phyloP scores from a whole-genome alignment of 2,888 invertebrate genomes.

The Gonocerus acuteangulatus region DNA sequence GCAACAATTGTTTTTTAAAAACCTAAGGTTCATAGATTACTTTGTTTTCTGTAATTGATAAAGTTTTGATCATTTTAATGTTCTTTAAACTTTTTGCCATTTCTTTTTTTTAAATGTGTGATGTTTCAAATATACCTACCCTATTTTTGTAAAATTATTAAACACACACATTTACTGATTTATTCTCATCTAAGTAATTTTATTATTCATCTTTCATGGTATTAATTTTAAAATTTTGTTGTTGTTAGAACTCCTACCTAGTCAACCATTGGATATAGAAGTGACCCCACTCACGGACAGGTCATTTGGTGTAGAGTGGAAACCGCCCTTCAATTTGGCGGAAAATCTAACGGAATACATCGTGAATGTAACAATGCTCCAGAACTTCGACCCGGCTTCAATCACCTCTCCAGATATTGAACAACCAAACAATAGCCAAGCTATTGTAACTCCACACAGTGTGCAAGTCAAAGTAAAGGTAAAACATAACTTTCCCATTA shows the following conservation, averaged over 20 bases:
- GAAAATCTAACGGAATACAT: conserved; percentile 59
- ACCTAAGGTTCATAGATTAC: too few species aligned
- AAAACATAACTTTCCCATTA: too few species aligned
- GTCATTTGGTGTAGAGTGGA: conserved; percentile 64
- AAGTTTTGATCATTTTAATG: too few species aligned
- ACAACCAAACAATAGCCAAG: conserved; percentile 41
- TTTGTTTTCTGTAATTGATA: too few species aligned
- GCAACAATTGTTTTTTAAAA: too few species aligned
- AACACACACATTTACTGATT: too few species aligned
- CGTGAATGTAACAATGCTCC: conserved; percentile 63
- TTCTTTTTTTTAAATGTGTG: too few species aligned
- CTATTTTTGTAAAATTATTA: too few species aligned
- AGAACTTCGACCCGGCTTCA: conserved; percentile 53
- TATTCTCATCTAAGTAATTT: too few species aligned
- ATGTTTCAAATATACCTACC: too few species aligned
- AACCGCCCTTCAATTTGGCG: conserved; percentile 54
- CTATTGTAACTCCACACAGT: conserved; percentile 41
- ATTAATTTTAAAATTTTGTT: background rate
- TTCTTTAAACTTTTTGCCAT: too few species aligned
- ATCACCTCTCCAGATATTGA: conserved; percentile 39
- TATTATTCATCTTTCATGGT: too few species aligned
- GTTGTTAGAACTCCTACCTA: conserved; percentile 60
- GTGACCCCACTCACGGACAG: conserved; percentile 66
- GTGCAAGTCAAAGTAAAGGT: conserved; percentile 47
- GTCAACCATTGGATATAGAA: conserved; percentile 63